A percentile compares a stretch with the other conserved stretches of the same genome.
Conservation (phyloP, 2,113 vertebrate genomes). For the Chaenocephalus aceratus region DNA sequence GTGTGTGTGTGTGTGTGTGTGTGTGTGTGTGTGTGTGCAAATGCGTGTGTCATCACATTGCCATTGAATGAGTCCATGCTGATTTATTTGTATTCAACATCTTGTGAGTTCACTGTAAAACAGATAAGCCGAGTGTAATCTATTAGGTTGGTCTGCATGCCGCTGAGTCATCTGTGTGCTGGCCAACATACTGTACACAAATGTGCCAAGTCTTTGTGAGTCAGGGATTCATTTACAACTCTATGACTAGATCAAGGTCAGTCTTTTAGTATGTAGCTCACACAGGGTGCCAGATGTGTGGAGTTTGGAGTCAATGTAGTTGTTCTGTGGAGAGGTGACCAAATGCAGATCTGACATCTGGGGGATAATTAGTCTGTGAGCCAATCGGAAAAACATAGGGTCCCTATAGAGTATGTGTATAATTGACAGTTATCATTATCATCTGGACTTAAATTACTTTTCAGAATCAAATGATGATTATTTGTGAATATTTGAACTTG, state of each 20-base stretch:
- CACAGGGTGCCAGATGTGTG: background rate
- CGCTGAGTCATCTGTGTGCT: background rate
- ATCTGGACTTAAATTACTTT: background rate
- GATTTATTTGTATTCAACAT: background rate
- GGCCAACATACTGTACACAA: background rate
- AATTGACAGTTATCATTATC: background rate
- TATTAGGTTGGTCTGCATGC: background rate
- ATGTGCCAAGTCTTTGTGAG: slow-evolving; percentile 35
- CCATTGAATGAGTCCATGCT: slow-evolving; percentile 1
- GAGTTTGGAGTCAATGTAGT: background rate
- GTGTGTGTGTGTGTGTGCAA: background rate
- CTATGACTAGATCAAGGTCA: background rate
- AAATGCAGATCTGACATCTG: background rate
- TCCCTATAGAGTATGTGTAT: no score
- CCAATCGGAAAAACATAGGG: background rate
- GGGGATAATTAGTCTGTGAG: background rate
- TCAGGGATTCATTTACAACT: slow-evolving; percentile 44
- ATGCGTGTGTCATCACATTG: slow-evolving; percentile 18
- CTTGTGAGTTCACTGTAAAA: background rate
- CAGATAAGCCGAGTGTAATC: background rate
- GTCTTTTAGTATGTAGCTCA: background rate
- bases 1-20: slow-evolving; percentile 12
- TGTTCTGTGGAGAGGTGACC: background rate
- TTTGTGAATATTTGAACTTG: no score
- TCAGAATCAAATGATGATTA: background rate